Evolutionary conservation across 2,797 vertebrate species (phyloP), one percentile per base, ranked within the genome.

Genomic region (Characodon lateralis): DNA sequence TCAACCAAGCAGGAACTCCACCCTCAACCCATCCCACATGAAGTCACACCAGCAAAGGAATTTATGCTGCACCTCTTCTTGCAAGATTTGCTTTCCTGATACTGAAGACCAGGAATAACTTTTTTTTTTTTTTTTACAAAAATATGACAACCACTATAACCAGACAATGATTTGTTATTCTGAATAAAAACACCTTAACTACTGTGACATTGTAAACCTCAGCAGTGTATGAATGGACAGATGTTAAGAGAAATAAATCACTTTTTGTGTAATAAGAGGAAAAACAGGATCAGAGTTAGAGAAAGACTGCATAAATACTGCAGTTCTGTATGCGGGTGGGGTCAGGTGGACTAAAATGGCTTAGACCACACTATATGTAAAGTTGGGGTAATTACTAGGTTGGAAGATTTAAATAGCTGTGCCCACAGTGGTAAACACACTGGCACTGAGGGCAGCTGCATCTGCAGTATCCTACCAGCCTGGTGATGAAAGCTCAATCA

Each of bases 321-420:
- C 51, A 28, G 84, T 85, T 85, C 73, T 88, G 83, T 71, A 46
- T 81, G 90, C 51, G 93, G 93, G 94, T 86, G 93, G 86, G 91
- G 94, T 94, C 89, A 93, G 88, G 91, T 94, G 89, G 87, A 91
- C 85, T 13, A 90, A 93, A 93, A 93, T 83, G 83, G 80, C 87
- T 91, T 72, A 80, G 59, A 93, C 95, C 92, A 88, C 93, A 92
- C 93, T 89, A 91, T 92, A 94, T 95, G 88, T 93, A 90, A 92
- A 91, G 90, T 79, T 74, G 59, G 80, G 77, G 84, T 94, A 95
- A 95, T 95, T 93, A 93, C 91, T 89, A 84, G 85, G 88, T 93
- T 92, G 81, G 73, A 72, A 88, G 83, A 92, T 87, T 80, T 87
- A 95, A 95, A 95, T 95, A 95, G 93, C 87, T 28, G 35, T 71